Evolutionary conservation across 1,140 invertebrate species (phyloP).

Genomic region (Drosophila biarmipes): DNA sequence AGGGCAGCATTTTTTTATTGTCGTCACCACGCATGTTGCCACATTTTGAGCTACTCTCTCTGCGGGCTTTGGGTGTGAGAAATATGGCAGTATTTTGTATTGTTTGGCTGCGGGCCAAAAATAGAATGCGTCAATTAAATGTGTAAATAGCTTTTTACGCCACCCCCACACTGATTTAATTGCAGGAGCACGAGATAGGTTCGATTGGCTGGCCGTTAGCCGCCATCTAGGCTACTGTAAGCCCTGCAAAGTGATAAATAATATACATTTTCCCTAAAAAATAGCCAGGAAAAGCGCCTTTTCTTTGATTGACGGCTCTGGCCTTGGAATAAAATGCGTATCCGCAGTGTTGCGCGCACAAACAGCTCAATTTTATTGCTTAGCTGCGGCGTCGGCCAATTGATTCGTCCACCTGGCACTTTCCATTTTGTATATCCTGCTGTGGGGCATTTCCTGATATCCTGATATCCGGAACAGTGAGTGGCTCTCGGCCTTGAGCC

Average conservation of each 20-base stretch:
- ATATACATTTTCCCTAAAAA: constrained; percentile 18
- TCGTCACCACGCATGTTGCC: constrained; percentile 56
- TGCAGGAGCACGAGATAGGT: neutral
- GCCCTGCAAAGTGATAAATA: constrained; percentile 29
- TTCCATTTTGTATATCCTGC: constrained; percentile 38
- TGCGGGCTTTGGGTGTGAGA: constrained; percentile 9
- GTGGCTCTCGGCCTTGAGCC: constrained; percentile 28
- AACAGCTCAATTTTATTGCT: constrained; percentile 22
- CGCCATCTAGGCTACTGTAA: neutral
- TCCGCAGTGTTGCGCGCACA: constrained; percentile 59
- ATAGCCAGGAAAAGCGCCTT: constrained; percentile 30
- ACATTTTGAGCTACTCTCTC: constrained; percentile 37
- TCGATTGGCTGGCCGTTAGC: neutral
- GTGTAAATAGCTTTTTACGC: constrained; percentile 50
- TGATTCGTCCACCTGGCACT: constrained; percentile 35
- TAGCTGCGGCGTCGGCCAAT: constrained; percentile 17
- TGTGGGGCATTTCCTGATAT: neutral
- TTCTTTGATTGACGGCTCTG: constrained; percentile 55
- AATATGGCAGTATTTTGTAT: constrained; percentile 49
- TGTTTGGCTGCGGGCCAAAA: constrained; percentile 63
- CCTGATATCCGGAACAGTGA: constrained; percentile 25
- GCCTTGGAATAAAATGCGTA: constrained; percentile 41
- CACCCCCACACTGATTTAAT: constrained; percentile 13
- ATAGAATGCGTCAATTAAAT: constrained; percentile 70
- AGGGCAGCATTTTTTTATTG: constrained; percentile 22